Evolutionary conservation across 2,797 vertebrate genomes (phyloP).

Genomic region (Danio albolineatus): DNA sequence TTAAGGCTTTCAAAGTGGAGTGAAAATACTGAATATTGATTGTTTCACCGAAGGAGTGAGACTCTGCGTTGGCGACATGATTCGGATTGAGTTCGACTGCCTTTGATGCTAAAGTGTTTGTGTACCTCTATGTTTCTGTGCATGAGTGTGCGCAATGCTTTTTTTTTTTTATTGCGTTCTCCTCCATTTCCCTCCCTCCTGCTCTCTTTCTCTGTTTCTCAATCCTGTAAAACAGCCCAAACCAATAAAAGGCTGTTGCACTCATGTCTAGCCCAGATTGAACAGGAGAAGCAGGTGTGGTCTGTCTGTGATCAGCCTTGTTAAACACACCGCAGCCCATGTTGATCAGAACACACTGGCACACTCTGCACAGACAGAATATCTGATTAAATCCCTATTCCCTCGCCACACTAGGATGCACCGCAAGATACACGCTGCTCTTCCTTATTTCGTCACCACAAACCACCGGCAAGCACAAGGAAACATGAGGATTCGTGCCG

Average conservation of each 20-base stretch:
- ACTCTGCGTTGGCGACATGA: slow-evolving; percentile 15
- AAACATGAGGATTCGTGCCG: slow-evolving; percentile 4
- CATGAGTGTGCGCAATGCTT: neutral
- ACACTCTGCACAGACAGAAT: slow-evolving; percentile 26
- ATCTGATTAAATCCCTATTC: slow-evolving; percentile 34
- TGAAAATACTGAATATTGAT: slow-evolving; percentile 37
- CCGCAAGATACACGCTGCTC: neutral
- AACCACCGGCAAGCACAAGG: neutral
- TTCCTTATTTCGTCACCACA: neutral
- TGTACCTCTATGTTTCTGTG: neutral
- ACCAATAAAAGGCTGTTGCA: slow-evolving; percentile 38
- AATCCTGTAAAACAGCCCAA: slow-evolving; percentile 40
- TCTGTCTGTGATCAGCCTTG: slow-evolving; percentile 46
- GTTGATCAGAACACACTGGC: slow-evolving; percentile 40
- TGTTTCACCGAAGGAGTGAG: slow-evolving; percentile 6
- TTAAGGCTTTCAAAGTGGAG: slow-evolving; percentile 35
- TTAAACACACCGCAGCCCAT: slow-evolving; percentile 43
- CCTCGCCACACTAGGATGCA: slow-evolving; percentile 14
- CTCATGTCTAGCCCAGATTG: slow-evolving; percentile 38
- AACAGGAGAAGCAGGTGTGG: slow-evolving; percentile 47
- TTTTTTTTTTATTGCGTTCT: neutral
- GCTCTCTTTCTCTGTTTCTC: slow-evolving; percentile 2
- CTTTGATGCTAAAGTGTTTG: slow-evolving; percentile 32
- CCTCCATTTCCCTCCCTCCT: slow-evolving; percentile 16
- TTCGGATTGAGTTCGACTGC: slow-evolving; percentile 13